These are phyloP conservation scores for Petrocephalus schoutedeni DNA, from an alignment of 2,797 vertebrate genomes.

Conservation along the genomic window DNA sequence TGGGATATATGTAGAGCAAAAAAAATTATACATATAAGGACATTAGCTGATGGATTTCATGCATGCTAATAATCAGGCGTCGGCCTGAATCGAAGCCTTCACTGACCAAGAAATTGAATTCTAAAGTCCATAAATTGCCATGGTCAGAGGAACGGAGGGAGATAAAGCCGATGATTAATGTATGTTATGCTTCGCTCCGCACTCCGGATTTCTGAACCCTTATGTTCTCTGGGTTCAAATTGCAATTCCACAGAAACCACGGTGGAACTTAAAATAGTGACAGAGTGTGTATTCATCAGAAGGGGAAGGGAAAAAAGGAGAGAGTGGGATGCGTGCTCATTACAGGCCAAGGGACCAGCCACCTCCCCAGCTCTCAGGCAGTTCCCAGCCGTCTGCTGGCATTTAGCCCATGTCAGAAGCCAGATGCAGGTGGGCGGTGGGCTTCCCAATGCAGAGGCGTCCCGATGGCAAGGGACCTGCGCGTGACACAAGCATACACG, in stretches of 20 bases:
- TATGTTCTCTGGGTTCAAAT: constrained; percentile 5
- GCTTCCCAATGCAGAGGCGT: background rate
- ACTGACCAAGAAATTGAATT: background rate
- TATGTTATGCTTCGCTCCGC: background rate
- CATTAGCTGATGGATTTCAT: constrained; percentile 1
- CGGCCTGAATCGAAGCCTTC: background rate
- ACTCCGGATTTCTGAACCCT: background rate
- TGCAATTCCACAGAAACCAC: constrained; percentile 20
- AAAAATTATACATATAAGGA: background rate
- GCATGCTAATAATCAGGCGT: background rate
- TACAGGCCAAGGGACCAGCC: background rate
- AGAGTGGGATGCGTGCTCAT: background rate
- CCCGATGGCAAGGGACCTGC: background rate
- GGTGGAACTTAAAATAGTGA: constrained; percentile 20
- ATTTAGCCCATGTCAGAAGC: background rate
- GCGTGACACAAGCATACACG: background rate
- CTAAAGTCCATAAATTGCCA: background rate
- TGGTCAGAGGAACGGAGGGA: background rate
- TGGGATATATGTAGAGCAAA: background rate
- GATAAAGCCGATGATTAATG: constrained; percentile 21
- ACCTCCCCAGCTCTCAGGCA: background rate
- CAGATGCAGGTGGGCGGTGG: background rate
- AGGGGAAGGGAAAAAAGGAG: background rate
- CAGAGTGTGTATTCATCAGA: background rate
- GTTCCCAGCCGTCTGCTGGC: background rate